Evolutionary conservation across 1,140 invertebrate genomes (phyloP), one percentile per base, ranked within the genome.

Genomic region (Galendromus occidentalis): DNA sequence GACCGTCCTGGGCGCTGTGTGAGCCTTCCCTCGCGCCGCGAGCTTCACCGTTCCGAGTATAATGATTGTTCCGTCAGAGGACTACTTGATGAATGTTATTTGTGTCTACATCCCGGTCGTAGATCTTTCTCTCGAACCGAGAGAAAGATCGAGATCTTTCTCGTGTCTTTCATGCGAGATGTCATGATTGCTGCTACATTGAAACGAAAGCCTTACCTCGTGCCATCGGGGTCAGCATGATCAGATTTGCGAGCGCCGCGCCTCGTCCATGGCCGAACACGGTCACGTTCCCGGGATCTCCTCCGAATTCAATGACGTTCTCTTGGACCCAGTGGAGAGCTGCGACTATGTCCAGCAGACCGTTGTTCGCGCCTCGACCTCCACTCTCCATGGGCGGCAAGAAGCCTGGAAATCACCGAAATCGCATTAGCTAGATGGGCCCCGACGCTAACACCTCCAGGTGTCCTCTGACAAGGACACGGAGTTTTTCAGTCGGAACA

Each of bases 231-330:
- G 91, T 93, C 22, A 91, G 85, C 76, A 94, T 85, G 65, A 97
- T 80, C 72, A 95, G 88, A 76, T 96, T 91, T 14, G 95, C 89
- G 73, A 91, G 89, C 9, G 91, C 88, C 0, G 91, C 92, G 0
- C 93, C 93, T 18, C 89, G 89, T 0, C 91, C 92, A 71, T 96
- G 91, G 0, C 94, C 94, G 72, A 95, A 82, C 0, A 97, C 75
- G 0, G 93, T 95, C n/a, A 97, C 88, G 72, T 90, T 91, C 17
- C 83, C 83, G 0, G 88, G 82, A 78, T 97, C 91, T 0, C 91
- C 92, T 18, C 89, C 89, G 72, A 96, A 96, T 66, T 84, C 83
- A 1, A 81, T 86, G 39, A 95, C 90, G 74, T 95, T 95, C 74
- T 94, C 88, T 73, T 93, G 86, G 44, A 96, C 83, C 89, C 89